Conservation (phyloP, 2,113 vertebrate species). For the Micronisus gabar region DNA sequence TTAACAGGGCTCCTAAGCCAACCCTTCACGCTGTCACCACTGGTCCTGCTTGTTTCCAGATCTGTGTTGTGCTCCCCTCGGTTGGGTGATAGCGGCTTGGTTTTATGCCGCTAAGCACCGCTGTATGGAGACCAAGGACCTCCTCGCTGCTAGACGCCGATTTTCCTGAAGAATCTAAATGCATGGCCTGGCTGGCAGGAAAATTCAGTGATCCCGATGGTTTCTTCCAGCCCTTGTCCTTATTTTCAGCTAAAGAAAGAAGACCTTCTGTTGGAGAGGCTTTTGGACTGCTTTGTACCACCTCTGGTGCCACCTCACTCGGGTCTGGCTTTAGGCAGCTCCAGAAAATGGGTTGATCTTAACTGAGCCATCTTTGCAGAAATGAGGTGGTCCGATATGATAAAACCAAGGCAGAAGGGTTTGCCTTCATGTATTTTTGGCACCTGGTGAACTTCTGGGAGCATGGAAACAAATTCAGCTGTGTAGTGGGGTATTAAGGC, state of each 20-base stretch:
- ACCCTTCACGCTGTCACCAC: background rate
- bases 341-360: background rate
- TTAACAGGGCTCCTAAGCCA: background rate
- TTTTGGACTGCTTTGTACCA: background rate
- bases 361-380: fast-evolving
- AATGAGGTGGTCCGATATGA: background rate
- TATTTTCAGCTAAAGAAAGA: background rate
- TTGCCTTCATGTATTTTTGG: background rate
- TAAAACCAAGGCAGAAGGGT: background rate
- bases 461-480: background rate
- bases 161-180: background rate
- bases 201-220: background rate
- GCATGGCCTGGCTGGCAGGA: background rate
- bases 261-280: background rate
- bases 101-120: background rate
- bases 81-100: fast-evolving
- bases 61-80: fast-evolving
- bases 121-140: background rate
- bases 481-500: background rate
- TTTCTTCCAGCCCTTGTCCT: background rate
- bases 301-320: background rate
- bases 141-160: background rate
- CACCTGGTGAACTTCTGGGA: background rate
- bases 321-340: background rate
- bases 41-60: background rate